Base-by-base conservation (phyloP, 1,140 invertebrate species). In the Holcopasites calliopsidis region DNA sequence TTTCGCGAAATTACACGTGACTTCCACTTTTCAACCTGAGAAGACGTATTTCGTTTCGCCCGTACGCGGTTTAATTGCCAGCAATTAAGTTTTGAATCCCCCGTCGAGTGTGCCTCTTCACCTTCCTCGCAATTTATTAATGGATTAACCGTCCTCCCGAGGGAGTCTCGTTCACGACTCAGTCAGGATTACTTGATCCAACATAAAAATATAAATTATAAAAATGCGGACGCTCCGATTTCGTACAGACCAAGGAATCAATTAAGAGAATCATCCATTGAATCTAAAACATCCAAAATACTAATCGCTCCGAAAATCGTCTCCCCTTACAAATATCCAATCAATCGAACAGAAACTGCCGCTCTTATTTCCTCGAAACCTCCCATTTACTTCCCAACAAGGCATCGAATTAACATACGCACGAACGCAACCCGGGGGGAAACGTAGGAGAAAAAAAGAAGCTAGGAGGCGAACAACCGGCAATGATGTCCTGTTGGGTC, bases 121-220 rank as follows among this genome's bases (percentile, higher is more conserved):
- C 68, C 55, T 31, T 38, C 31, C 60, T 21, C n/a, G 28, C 55
- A 16, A 33, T 70, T 60, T 18, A 77, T 75, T 72, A 69, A 49
- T n/a, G 18, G n/a, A 47, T 49, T 7, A 28, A 40, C 38, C 8
- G 0, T 10, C 0, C 28, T 11, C 28, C 21, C 18, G 10, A 3
- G 18, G 50, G 13, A 11, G 31, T 21, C n/a, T n/a, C n/a, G n/a
- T n/a, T n/a, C n/a, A n/a, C n/a, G n/a, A n/a, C n/a, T n/a, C n/a
- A n/a, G n/a, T n/a, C n/a, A n/a, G n/a, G n/a, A n/a, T n/a, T n/a
- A n/a, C n/a, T n/a, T n/a, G n/a, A n/a, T n/a, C n/a, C n/a, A n/a
- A n/a, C n/a, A n/a, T n/a, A n/a, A n/a, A n/a, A n/a, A n/a, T n/a
- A n/a, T n/a, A n/a, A n/a, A n/a, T n/a, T n/a, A n/a, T n/a, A n/a